These are phyloP conservation scores for Tragelaphus strepsiceros DNA, from an alignment of 2,113 vertebrate genomes.

Conservation along the genomic window DNA sequence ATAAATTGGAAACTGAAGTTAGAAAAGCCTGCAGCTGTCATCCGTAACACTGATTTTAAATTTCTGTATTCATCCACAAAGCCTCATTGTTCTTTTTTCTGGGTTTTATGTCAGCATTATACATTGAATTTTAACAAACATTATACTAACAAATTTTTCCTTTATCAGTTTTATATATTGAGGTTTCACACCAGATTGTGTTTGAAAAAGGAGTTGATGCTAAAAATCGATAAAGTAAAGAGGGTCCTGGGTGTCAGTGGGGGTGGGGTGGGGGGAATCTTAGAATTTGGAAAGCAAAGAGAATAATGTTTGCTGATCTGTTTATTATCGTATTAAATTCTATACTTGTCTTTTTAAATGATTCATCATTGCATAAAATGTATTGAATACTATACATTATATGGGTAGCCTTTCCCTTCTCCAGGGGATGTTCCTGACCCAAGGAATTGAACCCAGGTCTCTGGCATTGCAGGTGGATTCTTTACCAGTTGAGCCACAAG, in stretches of 20 bases:
- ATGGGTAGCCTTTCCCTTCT: background rate
- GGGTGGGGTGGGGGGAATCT: background rate
- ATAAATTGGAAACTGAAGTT: background rate
- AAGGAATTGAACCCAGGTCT: background rate
- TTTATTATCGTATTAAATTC: background rate
- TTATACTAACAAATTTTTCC: background rate
- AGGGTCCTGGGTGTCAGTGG: background rate
- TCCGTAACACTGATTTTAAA: slow-evolving; percentile 10
- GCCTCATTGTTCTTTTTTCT: background rate
- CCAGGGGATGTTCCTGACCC: background rate
- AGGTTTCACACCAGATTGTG: background rate
- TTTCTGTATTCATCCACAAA: slow-evolving; percentile 19
- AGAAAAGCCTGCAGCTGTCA: background rate
- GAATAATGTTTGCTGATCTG: background rate
- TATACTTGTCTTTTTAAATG: background rate
- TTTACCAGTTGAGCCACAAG: background rate
- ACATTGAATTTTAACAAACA: background rate
- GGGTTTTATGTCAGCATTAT: background rate
- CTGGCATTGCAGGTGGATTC: background rate
- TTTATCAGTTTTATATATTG: background rate
- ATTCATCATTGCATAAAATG: background rate
- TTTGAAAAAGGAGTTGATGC: background rate
- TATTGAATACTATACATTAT: background rate
- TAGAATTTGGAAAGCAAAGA: background rate
- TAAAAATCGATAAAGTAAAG: background rate